phyloP scores from a whole-genome alignment of 2,888 invertebrate species.

The Eupithecia pulchellata region DNA sequence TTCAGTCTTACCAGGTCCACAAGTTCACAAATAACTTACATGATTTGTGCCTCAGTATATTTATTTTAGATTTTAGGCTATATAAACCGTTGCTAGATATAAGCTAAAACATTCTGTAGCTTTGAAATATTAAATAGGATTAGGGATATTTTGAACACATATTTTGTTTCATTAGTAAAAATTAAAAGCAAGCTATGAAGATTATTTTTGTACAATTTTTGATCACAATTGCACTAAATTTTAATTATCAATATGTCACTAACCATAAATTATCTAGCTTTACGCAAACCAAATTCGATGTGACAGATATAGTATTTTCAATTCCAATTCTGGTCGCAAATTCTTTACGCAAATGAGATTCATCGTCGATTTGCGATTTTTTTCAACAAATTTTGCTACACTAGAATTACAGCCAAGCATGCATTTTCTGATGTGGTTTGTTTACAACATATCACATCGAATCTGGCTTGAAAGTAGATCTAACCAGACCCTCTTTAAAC shows the following conservation, averaged over 20 bases:
- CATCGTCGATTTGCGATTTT: not conserved
- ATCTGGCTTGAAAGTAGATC: not conserved
- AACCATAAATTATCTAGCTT: not conserved
- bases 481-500: too few species aligned
- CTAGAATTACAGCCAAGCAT: not conserved
- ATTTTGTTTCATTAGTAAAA: not conserved
- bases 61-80: not conserved
- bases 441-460: not conserved
- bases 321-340: not conserved
- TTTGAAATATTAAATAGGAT: not conserved
- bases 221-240: not conserved
- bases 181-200: not conserved
- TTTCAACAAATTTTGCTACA: too few species aligned
- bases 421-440: not conserved
- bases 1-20: constrained; percentile 36
- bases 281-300: not conserved
- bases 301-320: not conserved
- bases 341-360: not conserved
- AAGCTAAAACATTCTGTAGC: not conserved
- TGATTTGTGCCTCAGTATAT: not conserved
- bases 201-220: not conserved
- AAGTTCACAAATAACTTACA: not conserved
- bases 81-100: not conserved
- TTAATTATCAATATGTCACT: not conserved
- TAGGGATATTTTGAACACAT: not conserved